phyloP scores from a whole-genome alignment of 2,797 vertebrate species.

The Nasua narica region DNA sequence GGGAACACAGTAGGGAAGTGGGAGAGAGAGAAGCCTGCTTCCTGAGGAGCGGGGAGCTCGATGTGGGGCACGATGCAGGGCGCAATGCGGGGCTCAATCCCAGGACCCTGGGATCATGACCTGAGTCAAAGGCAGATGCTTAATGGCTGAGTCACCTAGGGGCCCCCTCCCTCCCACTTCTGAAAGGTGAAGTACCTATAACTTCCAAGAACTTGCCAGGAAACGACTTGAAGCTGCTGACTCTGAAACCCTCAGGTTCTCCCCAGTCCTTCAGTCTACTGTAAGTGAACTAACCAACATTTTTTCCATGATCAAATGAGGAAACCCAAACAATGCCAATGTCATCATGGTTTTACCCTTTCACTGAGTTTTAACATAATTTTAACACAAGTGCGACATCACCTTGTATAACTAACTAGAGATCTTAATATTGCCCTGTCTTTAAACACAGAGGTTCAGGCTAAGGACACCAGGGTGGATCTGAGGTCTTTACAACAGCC shows the following conservation, averaged over 20 bases:
- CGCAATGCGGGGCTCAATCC: no score
- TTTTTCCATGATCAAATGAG: neutral
- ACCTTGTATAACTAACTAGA: neutral
- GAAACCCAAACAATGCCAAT: neutral
- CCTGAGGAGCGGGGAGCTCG: no score
- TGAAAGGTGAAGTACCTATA: neutral
- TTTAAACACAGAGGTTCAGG: neutral
- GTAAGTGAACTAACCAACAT: neutral
- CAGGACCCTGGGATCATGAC: no score
- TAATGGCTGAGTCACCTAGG: no score
- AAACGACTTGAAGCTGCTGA: neutral
- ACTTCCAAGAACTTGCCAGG: neutral
- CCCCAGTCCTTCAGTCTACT: neutral
- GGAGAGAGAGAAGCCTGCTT: no score
- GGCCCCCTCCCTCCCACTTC: neutral
- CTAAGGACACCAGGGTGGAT: neutral
- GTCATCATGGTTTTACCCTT: neutral
- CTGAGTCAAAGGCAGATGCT: no score
- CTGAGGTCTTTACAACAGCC: neutral
- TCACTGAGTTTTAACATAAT: neutral
- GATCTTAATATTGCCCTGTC: neutral
- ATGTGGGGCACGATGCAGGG: no score
- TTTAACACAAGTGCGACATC: neutral
- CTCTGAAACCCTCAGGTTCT: neutral
- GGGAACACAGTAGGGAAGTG: no score